These are phyloP conservation scores for Antennarius striatus DNA, from an alignment of 2,113 vertebrate genomes.

Conservation along the genomic window DNA sequence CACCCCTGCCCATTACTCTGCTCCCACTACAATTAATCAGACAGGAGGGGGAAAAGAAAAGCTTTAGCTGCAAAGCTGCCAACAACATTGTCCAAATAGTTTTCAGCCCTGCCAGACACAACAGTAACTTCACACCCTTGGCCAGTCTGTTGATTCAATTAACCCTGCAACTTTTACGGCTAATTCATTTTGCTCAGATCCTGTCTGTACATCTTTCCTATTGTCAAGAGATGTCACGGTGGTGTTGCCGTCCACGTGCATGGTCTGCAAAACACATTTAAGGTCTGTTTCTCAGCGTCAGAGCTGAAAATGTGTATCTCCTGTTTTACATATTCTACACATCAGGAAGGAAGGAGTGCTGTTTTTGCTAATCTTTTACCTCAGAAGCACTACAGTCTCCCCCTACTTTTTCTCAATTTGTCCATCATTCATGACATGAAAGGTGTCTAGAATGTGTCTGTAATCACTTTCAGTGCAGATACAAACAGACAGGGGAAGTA, in stretches of 20 bases:
- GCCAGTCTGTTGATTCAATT: slow-evolving; percentile 38
- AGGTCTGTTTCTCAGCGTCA: slow-evolving; percentile 1
- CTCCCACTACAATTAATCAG: slow-evolving; percentile 47
- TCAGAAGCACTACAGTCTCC: slow-evolving; percentile 53
- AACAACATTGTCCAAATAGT: slow-evolving; percentile 62
- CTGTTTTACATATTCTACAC: not conserved
- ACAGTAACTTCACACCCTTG: slow-evolving; percentile 51
- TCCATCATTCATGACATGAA: slow-evolving; percentile 39
- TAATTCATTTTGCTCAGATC: slow-evolving; percentile 33
- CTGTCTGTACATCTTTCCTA: slow-evolving; percentile 29
- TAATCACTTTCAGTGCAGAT: slow-evolving; percentile 67
- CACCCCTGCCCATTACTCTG: slow-evolving; percentile 26
- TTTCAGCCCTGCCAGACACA: slow-evolving; percentile 59
- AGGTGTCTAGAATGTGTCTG: slow-evolving; percentile 68
- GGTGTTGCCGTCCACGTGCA: not conserved
- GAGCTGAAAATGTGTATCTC: slow-evolving; percentile 9
- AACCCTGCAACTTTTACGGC: slow-evolving; percentile 17
- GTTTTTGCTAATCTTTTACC: slow-evolving; percentile 50
- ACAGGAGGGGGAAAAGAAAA: slow-evolving; percentile 26
- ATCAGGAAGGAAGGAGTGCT: slow-evolving; percentile 10
- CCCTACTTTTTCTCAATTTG: slow-evolving; percentile 21
- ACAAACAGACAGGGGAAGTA: slow-evolving; percentile 35
- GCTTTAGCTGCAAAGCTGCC: slow-evolving; percentile 41
- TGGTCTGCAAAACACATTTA: slow-evolving; percentile 21
- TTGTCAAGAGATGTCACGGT: slow-evolving; percentile 25